Conservation (phyloP, 2,113 vertebrate genomes). For the Vicugna pacos region DNA sequence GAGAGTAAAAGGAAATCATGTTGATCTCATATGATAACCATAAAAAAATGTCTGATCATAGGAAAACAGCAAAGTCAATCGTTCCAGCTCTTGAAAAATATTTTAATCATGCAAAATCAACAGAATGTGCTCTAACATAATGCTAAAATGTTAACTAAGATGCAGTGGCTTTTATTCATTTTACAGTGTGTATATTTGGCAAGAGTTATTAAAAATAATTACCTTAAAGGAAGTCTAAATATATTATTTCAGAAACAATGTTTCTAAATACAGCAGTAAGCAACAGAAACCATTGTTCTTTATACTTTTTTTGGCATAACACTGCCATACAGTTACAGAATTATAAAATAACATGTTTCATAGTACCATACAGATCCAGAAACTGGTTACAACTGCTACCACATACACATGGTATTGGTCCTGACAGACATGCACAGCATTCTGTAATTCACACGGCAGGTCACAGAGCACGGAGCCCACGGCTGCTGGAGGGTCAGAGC, state of each 20-base stretch:
- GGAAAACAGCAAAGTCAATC: slow-evolving; percentile 78
- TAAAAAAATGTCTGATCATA: slow-evolving; percentile 68
- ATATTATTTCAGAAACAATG: slow-evolving; percentile 83
- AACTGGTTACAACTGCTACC: slow-evolving; percentile 87
- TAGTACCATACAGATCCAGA: slow-evolving; percentile 87
- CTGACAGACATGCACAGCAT: slow-evolving; percentile 82
- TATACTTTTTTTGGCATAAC: slow-evolving; percentile 85
- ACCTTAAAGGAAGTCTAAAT: slow-evolving; percentile 84
- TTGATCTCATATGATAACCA: slow-evolving; percentile 21
- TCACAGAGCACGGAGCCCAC: slow-evolving; percentile 66
- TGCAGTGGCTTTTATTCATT: slow-evolving; percentile 80
- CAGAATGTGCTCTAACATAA: slow-evolving; percentile 73
- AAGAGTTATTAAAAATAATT: slow-evolving; percentile 87
- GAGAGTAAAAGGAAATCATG: slow-evolving; percentile 14
- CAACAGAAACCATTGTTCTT: slow-evolving; percentile 87
- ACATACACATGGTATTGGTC: slow-evolving; percentile 86
- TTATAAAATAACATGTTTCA: slow-evolving; percentile 85
- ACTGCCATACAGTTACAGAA: slow-evolving; percentile 87
- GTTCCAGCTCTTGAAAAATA: slow-evolving; percentile 74
- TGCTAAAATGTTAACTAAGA: slow-evolving; percentile 82
- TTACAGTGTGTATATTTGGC: slow-evolving; percentile 76
- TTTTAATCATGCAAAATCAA: slow-evolving; percentile 82
- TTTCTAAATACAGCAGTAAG: slow-evolving; percentile 87
- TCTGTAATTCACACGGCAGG: slow-evolving; percentile 76
- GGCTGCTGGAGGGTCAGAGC: neutral